Evolutionary conservation across 1,140 invertebrate genomes (phyloP).

Genomic region (Bombus vancouverensis): DNA sequence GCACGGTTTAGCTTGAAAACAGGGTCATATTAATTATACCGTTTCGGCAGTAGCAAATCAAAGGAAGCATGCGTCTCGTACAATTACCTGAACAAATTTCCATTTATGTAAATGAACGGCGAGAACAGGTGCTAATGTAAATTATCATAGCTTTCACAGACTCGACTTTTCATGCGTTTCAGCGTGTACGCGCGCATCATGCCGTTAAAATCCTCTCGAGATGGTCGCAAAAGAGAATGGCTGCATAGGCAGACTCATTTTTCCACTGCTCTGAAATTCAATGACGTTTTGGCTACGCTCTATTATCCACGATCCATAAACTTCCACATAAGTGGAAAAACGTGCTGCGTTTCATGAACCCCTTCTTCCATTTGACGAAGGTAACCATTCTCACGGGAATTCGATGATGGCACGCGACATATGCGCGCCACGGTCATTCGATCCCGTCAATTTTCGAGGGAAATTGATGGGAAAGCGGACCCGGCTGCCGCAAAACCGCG

Average conservation of each 20-base stretch:
- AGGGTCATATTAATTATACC: constrained; percentile 3
- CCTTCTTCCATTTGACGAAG: constrained; percentile 6
- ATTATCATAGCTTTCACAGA: neutral
- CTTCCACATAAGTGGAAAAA: constrained; percentile 44
- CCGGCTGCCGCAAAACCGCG: no score
- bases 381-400: constrained; percentile 10
- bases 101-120: constrained; percentile 7
- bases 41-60: neutral
- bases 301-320: constrained; percentile 42
- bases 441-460: constrained; percentile 16
- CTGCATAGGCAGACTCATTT: no score
- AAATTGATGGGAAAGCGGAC: constrained; percentile 9
- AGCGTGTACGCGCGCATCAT: neutral
- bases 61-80: neutral
- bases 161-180: neutral
- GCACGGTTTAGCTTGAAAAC: neutral
- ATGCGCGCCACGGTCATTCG: neutral
- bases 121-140: neutral
- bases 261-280: no score
- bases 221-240: no score
- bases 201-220: neutral
- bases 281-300: neutral
- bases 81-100: constrained; percentile 27
- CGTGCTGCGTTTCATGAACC: neutral
- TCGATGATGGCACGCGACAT: constrained; percentile 22